Evolutionary conservation across 2,888 invertebrate genomes (phyloP), one percentile per base, ranked within the genome.

Genomic region (Tipula lateralis): DNA sequence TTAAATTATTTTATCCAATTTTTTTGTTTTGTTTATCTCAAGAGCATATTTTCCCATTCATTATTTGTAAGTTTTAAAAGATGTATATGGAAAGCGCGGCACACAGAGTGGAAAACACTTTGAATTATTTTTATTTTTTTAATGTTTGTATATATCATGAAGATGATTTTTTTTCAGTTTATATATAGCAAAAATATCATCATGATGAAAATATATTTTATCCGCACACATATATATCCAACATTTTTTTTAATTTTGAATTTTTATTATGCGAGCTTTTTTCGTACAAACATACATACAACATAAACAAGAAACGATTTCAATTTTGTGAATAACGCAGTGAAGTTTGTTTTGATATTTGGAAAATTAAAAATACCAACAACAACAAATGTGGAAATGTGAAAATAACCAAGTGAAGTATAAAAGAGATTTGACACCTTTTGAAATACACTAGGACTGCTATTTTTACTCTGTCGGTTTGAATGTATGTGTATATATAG

Each of bases 351-450:
- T 66, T 66, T 66, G 66, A 24, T 9, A 66, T 66, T 24, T 66
- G 2, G 9, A 66, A 24, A 50, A 16, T 50, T 16, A 16, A 16
- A 50, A 50, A 50, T 3, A n/a, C n/a, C n/a, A 16, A 44, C 16
- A 44, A 9, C 9, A 9, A 9, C 19, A 66, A 24, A 66, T 24
- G 24, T 66, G 24, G 24, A 66, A 66, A 66, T 66, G 66, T 66
- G 66, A n/a, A 66, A 66, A 66, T 24, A 66, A 24, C 66, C 66
- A 66, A 66, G 24, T 66, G 66, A 19, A 9, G 9, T 24, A 66
- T 66, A 66, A 66, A 24, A 66, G 24, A 66, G 66, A 66, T 66
- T 66, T 66, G 66, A 66, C 66, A 66, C 66, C 66, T 66, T 66
- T 66, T 66, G 9, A 66, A 66, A 66, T 24, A 24, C 13, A 0